These are phyloP conservation scores for Luscinia luscinia DNA, from an alignment of 2,797 vertebrate genomes.

Conservation along the genomic window DNA sequence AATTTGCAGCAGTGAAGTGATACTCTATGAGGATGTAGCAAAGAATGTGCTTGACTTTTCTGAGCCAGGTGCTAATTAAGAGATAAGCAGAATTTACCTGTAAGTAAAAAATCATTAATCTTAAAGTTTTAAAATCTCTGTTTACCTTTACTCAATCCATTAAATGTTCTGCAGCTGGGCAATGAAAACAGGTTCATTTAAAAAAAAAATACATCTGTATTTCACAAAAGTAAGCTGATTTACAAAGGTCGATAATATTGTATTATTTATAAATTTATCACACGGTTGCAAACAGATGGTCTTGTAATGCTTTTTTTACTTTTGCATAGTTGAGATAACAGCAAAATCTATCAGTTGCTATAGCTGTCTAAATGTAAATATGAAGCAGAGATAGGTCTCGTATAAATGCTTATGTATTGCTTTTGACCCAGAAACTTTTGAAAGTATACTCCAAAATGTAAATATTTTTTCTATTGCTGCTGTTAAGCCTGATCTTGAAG, in stretches of 20 bases:
- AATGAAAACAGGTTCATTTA: neutral
- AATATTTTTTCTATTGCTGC: neutral
- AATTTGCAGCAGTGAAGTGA: neutral
- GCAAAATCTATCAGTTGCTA: neutral
- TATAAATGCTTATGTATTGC: neutral
- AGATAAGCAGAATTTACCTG: neutral
- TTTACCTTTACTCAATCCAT: neutral
- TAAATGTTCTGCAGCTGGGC: neutral
- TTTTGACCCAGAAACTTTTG: neutral
- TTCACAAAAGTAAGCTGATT: neutral
- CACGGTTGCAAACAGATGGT: neutral
- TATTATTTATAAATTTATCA: neutral
- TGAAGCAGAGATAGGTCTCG: neutral
- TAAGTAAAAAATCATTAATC: neutral
- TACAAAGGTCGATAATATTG: neutral
- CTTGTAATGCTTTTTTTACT: neutral
- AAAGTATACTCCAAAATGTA: rapidly evolving
- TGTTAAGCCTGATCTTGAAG: neutral
- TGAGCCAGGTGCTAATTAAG: neutral
- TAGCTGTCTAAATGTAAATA: neutral
- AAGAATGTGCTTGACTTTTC: neutral
- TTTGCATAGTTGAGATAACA: neutral
- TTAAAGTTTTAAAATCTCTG: neutral
- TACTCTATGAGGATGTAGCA: neutral
- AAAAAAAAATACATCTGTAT: neutral